These are phyloP conservation scores for Coturnix japonica DNA, from an alignment of 2,113 vertebrate species.

Conservation along the genomic window DNA sequence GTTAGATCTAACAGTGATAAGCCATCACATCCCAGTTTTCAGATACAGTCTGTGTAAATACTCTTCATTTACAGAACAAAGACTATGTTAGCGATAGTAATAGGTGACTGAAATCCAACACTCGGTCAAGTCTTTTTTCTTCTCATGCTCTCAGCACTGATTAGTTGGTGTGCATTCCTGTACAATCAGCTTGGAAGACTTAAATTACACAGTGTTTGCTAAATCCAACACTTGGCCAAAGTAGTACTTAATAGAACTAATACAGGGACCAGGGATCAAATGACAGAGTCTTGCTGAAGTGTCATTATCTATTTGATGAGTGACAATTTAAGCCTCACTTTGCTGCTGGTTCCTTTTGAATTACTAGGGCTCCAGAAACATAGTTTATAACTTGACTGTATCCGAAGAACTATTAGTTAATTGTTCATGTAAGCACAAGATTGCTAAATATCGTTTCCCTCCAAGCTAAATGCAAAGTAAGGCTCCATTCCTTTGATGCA, in stretches of 20 bases:
- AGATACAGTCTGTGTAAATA: neutral
- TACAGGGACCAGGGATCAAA: conserved; percentile 69
- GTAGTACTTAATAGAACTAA: conserved; percentile 68
- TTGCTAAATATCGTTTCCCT: neutral
- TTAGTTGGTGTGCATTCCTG: conserved; percentile 67
- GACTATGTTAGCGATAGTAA: neutral
- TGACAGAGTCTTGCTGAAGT: conserved; percentile 62
- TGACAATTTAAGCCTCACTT: conserved; percentile 64
- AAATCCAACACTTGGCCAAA: conserved; percentile 70
- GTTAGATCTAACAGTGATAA: neutral
- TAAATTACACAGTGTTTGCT: conserved; percentile 75
- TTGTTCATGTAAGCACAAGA: neutral
- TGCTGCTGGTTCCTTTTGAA: conserved; percentile 65
- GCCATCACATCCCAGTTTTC: neutral
- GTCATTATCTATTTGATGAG: conserved; percentile 70
- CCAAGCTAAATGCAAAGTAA: neutral
- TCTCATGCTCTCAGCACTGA: neutral
- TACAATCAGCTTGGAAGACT: conserved; percentile 61
- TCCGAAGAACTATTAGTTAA: conserved; percentile 11
- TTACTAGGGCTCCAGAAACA: neutral
- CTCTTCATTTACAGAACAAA: neutral
- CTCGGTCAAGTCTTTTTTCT: neutral
- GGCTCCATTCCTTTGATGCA: neutral
- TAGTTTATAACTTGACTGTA: neutral
- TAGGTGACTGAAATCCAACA: conserved; percentile 19